A percentile compares a stretch with the other conserved stretches of the same genome.
These are phyloP conservation scores for Tragelaphus imberbis DNA, from an alignment of 2,113 vertebrate genomes.

Conservation along the genomic window DNA sequence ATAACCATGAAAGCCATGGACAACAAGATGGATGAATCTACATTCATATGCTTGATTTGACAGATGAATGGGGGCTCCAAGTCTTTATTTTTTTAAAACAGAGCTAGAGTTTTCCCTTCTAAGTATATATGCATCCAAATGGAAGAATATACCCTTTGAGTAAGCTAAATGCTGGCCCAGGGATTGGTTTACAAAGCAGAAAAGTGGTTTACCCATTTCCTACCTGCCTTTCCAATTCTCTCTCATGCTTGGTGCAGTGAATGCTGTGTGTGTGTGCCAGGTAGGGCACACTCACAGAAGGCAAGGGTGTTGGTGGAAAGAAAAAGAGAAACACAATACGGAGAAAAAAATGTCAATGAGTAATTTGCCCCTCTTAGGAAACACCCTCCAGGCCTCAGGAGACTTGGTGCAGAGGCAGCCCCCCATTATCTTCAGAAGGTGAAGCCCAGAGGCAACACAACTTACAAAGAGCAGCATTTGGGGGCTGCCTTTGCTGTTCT, in stretches of 20 bases:
- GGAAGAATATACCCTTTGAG: slow-evolving; percentile 26
- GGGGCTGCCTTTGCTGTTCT: not conserved
- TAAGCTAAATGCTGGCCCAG: slow-evolving; percentile 17
- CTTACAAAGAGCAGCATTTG: not conserved
- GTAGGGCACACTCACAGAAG: not conserved
- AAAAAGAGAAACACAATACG: slow-evolving; percentile 19
- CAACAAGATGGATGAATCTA: not conserved
- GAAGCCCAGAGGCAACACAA: not conserved
- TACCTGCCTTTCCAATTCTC: slow-evolving; percentile 47
- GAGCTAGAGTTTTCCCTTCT: not conserved
- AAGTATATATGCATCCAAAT: not conserved
- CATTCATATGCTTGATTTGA: not conserved
- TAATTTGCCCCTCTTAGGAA: not conserved
- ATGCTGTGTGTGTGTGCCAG: slow-evolving; percentile 1
- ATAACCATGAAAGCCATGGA: not conserved
- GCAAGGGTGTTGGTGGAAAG: slow-evolving; percentile 7
- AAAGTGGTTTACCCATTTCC: slow-evolving; percentile 25
- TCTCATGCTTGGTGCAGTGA: not conserved
- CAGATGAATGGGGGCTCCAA: not conserved
- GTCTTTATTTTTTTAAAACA: not conserved
- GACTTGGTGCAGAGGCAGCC: not conserved
- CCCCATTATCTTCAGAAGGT: not conserved
- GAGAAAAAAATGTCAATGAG: slow-evolving; percentile 3
- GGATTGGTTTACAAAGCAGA: slow-evolving; percentile 30
- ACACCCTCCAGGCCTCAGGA: not conserved